A percentile compares a stretch with the other conserved stretches of the same genome.
Conservation (phyloP, 2,888 invertebrate genomes). For the Stenotaenia linearis region DNA sequence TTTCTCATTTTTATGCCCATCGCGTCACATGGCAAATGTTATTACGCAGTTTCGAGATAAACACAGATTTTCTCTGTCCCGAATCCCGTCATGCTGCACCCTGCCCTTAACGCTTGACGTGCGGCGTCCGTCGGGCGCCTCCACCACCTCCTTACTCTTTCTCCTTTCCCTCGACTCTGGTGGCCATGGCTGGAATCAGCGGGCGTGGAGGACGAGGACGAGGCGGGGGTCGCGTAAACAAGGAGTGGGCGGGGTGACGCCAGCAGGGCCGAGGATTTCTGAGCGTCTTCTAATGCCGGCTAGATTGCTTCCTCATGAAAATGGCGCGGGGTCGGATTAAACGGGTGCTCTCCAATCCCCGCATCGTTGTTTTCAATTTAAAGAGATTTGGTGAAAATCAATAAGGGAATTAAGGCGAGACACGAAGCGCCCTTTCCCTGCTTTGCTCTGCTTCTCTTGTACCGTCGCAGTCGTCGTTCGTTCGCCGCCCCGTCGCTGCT, state of each 20-base stretch:
- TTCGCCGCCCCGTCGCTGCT: neutral
- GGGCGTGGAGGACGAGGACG: slow-evolving; percentile 6
- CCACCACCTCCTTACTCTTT: neutral
- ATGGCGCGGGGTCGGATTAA: slow-evolving; percentile 35
- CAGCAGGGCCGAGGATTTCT: slow-evolving; percentile 26
- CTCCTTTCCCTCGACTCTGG: neutral
- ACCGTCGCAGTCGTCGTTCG: neutral
- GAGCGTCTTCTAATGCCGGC: slow-evolving; percentile 29
- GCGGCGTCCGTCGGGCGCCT: slow-evolving; percentile 24
- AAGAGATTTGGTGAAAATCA: slow-evolving; percentile 37
- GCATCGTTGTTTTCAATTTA: slow-evolving; percentile 38
- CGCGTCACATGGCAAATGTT: neutral
- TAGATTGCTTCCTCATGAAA: slow-evolving; percentile 35
- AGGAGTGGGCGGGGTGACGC: slow-evolving; percentile 29
- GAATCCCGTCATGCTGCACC: neutral
- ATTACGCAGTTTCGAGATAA: slow-evolving; percentile 14
- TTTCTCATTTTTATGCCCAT: neutral
- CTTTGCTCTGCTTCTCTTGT: neutral
- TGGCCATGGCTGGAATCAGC: slow-evolving; percentile 2
- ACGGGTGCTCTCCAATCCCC: slow-evolving; percentile 35
- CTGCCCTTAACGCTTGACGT: slow-evolving; percentile 19
- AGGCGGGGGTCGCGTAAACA: slow-evolving; percentile 26
- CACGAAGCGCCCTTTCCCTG: slow-evolving; percentile 13
- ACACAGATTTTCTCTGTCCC: slow-evolving; percentile 11
- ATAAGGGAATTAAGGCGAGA: slow-evolving; percentile 37